Conservation (phyloP, 2,888 invertebrate species). For the Amphipoea oculea region DNA sequence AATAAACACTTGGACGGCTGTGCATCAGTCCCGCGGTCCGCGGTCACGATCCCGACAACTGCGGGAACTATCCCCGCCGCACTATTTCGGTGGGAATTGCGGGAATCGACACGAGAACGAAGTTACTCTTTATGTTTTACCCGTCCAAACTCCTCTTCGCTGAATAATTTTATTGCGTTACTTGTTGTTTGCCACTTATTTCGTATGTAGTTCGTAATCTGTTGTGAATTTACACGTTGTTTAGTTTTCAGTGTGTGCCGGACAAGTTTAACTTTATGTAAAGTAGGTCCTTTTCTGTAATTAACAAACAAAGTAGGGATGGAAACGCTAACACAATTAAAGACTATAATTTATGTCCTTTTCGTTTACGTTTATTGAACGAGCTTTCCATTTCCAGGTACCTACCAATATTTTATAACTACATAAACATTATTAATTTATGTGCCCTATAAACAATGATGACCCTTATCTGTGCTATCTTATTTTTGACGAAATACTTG, state of each 20-base stretch:
- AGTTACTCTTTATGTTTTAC: conserved; percentile 62
- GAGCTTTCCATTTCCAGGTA: not conserved
- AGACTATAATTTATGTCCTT: conserved; percentile 20
- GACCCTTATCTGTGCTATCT: conserved; percentile 10
- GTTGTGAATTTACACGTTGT: conserved; percentile 62
- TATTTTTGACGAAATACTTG: conserved; percentile 7
- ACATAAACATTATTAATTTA: not conserved
- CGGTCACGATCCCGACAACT: conserved; percentile 56
- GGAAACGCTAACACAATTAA: conserved; percentile 29
- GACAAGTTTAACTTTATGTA: conserved; percentile 51
- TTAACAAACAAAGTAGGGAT: conserved; percentile 45
- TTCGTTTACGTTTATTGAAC: not conserved
- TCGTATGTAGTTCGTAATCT: conserved; percentile 62
- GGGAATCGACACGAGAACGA: conserved; percentile 61
- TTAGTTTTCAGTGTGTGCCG: conserved; percentile 50
- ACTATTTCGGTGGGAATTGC: conserved; percentile 63
- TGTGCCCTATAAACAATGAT: not conserved
- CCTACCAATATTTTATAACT: not conserved
- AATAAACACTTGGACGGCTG: conserved; percentile 61
- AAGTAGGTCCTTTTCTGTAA: conserved; percentile 53
- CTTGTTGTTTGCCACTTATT: conserved; percentile 66
- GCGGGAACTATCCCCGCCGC: conserved; percentile 60
- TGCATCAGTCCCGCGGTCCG: conserved; percentile 40
- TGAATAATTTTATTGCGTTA: conserved; percentile 67
- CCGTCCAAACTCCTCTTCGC: conserved; percentile 42